Conservation (phyloP, 1,140 invertebrate species). For the Goniozus legneri region DNA sequence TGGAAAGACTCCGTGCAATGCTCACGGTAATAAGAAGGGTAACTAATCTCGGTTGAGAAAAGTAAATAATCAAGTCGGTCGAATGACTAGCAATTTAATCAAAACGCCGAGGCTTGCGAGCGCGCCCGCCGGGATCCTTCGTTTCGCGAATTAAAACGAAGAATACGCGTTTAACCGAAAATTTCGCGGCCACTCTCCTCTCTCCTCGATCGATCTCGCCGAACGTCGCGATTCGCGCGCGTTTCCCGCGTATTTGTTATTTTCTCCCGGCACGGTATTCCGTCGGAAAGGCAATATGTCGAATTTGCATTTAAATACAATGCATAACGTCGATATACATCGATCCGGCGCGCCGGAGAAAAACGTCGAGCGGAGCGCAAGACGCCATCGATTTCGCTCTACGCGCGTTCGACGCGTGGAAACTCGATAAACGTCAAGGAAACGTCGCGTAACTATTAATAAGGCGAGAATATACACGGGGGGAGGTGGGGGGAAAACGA, state of each 20-base stretch:
- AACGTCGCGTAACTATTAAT: no score
- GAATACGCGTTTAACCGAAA: conserved; percentile 20
- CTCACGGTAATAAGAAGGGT: conserved; percentile 24
- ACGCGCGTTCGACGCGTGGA: background rate
- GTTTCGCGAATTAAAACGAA: conserved; percentile 23
- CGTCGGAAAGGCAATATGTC: background rate
- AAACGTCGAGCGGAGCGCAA: no score
- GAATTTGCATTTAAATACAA: conserved; percentile 22
- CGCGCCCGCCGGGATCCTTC: conserved; percentile 21
- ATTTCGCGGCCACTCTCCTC: conserved; percentile 7
- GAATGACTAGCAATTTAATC: conserved; percentile 33
- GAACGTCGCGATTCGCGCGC: no score
- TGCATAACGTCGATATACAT: conserved; percentile 18
- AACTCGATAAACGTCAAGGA: conserved; percentile 11
- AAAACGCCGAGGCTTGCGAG: no score
- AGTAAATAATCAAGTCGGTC: conserved; percentile 30
- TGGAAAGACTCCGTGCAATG: no score
- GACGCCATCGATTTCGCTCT: background rate
- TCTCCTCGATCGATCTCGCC: no score
- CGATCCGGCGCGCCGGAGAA: no score
- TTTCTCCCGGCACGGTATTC: background rate
- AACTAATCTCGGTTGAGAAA: conserved; percentile 32
- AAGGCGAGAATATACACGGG: no score
- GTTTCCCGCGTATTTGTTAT: background rate
- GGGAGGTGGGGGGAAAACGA: background rate